A percentile compares a stretch with the other conserved stretches of the same genome.
Evolutionary conservation across 1,140 invertebrate species (phyloP).

Genomic region (Anastatus disparis): DNA sequence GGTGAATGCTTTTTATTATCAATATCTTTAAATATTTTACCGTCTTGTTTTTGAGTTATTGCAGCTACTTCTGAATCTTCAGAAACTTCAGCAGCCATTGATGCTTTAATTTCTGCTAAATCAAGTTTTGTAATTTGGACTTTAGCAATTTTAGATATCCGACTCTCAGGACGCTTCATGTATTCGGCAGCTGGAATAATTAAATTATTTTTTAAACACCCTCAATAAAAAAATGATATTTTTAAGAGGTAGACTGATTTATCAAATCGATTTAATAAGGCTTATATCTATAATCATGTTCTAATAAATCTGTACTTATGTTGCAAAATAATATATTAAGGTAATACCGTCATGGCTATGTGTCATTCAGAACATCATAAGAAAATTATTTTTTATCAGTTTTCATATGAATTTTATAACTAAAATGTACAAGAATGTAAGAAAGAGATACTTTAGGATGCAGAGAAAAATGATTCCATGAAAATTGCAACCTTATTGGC

Average conservation of each 20-base stretch:
- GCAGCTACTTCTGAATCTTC: constrained; percentile 23
- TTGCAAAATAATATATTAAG: too few species aligned
- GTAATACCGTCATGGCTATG: too few species aligned
- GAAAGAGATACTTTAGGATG: too few species aligned
- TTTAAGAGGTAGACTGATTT: too few species aligned
- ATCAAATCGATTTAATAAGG: too few species aligned
- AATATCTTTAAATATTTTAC: not conserved
- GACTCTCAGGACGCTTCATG: not conserved
- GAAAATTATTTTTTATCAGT: too few species aligned
- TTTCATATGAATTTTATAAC: too few species aligned
- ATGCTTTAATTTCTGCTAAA: not conserved
- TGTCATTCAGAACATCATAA: not conserved
- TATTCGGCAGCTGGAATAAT: constrained; percentile 16
- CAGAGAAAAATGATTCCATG: too few species aligned
- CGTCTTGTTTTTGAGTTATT: constrained; percentile 1
- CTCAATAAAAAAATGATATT: not conserved
- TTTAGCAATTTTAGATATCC: not conserved
- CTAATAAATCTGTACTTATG: too few species aligned
- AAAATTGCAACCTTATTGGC: too few species aligned
- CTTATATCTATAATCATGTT: too few species aligned
- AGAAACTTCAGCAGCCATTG: not conserved
- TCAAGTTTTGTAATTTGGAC: not conserved
- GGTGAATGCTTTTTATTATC: constrained; percentile 4
- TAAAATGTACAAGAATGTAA: too few species aligned
- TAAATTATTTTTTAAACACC: not conserved